Percentiles rank a stretch among this genome's conserved stretches.
Evolutionary conservation across 2,797 vertebrate genomes (phyloP).

Genomic region (Phoxinus dragarum): DNA sequence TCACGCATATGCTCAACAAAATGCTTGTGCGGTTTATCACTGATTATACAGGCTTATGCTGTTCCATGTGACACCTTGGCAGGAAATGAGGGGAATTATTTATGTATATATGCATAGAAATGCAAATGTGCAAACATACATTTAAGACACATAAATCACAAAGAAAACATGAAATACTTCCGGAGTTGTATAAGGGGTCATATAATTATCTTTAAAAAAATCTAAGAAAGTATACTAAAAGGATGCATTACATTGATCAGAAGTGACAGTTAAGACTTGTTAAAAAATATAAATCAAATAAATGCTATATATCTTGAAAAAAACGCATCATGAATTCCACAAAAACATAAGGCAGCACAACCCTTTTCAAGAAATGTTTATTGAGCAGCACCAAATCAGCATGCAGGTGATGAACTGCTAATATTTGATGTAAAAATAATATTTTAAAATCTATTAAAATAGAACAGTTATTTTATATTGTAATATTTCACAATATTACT

Average conservation of each 20-base stretch:
- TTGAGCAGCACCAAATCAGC: background rate
- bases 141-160: background rate
- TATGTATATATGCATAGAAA: constrained; percentile 19
- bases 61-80: constrained; percentile 29
- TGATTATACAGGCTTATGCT: constrained; percentile 33
- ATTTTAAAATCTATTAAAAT: background rate
- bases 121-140: background rate
- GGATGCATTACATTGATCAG: background rate
- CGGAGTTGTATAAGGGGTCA: background rate
- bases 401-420: too few relatives aligned
- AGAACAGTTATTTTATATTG: background rate
- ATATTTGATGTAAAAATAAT: too few relatives aligned
- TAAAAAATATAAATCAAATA: background rate
- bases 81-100: constrained; percentile 27
- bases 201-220: background rate
- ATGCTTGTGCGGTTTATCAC: background rate
- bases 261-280: background rate
- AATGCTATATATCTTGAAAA: background rate
- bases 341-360: background rate
- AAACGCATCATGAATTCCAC: background rate
- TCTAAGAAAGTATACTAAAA: background rate
- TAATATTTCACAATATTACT: background rate
- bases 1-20: background rate
- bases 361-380: background rate
- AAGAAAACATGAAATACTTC: background rate